Evolutionary conservation across 2,797 vertebrate species (phyloP).

Genomic region (Helarctos malayanus): DNA sequence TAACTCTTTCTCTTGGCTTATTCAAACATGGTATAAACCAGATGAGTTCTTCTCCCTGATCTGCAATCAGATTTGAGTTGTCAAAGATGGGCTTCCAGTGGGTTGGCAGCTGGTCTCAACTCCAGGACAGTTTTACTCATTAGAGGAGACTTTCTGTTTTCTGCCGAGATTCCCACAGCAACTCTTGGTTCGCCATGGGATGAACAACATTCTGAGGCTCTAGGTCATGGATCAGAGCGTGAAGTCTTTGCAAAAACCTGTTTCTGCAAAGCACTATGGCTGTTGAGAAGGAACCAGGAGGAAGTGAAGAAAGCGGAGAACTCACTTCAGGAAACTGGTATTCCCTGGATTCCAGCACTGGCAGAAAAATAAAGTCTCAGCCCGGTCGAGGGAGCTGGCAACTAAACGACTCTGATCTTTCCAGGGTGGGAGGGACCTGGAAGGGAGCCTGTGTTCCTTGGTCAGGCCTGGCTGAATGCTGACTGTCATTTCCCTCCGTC

Average conservation of each 20-base stretch:
- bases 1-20: neutral
- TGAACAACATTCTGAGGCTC: neutral
- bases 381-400: neutral
- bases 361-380: conserved; percentile 9
- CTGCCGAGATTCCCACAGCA: neutral
- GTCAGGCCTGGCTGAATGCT: conserved; percentile 11
- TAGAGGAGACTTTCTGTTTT: neutral
- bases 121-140: neutral
- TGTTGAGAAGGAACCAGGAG: conserved; percentile 6
- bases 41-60: neutral
- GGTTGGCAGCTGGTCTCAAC: neutral
- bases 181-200: neutral
- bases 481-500: neutral
- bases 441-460: neutral
- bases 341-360: neutral
- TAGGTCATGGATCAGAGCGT: neutral
- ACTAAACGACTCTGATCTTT: neutral
- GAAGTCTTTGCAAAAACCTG: neutral
- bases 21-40: neutral
- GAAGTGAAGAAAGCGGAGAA: neutral
- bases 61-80: neutral
- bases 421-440: neutral
- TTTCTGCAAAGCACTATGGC: conserved; percentile 44
- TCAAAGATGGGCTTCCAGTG: neutral
- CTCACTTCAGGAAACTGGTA: neutral